These are phyloP conservation scores for Tachuris rubrigastra DNA, from an alignment of 2,113 vertebrate genomes.

Conservation along the genomic window DNA sequence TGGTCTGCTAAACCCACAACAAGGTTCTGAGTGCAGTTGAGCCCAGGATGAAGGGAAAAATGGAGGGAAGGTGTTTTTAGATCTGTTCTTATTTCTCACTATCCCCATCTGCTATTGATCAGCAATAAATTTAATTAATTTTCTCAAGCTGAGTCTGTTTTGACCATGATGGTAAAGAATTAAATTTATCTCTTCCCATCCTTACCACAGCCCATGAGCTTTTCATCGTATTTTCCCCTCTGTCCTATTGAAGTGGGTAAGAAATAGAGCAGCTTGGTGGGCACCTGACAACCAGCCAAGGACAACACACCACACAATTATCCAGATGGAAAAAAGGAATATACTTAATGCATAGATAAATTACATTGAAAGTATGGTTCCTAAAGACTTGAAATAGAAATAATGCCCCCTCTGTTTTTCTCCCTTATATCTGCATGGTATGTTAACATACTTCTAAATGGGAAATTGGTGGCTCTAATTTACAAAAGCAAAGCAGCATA, in stretches of 20 bases:
- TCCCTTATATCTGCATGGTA: neutral
- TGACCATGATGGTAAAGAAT: neutral
- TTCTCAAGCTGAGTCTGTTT: neutral
- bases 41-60: accelerated
- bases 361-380: neutral
- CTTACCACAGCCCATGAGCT: neutral
- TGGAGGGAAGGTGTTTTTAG: neutral
- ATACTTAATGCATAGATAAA: neutral
- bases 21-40: neutral
- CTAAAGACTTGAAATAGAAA: neutral
- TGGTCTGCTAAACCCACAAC: no score
- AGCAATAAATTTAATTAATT: neutral
- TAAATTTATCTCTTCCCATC: neutral
- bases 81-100: neutral
- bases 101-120: neutral
- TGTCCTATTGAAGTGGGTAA: neutral
- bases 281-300: neutral
- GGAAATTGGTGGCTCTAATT: neutral
- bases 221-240: neutral
- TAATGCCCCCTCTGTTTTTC: neutral
- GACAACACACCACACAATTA: neutral
- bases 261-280: neutral
- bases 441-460: neutral
- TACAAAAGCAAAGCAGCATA: neutral
- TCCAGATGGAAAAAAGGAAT: neutral